A percentile compares a stretch with the other conserved stretches of the same genome.
phyloP scores from a whole-genome alignment of 2,888 invertebrate species.

The Synanthedon formicaeformis region DNA sequence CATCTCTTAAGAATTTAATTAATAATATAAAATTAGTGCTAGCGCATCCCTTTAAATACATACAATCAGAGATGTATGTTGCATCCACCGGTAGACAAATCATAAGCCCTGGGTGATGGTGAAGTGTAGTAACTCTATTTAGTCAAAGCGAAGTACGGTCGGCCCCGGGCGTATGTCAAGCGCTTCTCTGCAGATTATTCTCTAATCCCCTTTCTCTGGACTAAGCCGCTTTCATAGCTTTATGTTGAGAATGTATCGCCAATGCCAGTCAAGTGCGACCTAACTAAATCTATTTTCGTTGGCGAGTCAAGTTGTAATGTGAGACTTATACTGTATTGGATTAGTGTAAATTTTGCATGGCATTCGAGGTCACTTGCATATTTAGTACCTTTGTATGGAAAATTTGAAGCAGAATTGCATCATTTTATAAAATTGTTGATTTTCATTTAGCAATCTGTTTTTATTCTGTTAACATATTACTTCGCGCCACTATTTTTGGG shows the following conservation, averaged over 20 bases:
- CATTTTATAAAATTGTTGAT: no score
- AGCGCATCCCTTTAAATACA: no score
- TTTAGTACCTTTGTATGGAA: not conserved
- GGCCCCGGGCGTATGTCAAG: constrained; percentile 52
- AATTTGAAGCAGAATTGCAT: not conserved
- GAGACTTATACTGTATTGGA: constrained; percentile 4
- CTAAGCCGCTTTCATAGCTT: constrained; percentile 65
- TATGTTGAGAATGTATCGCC: constrained; percentile 47
- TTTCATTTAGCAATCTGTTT: no score
- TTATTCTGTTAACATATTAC: no score
- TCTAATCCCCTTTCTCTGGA: constrained; percentile 58
- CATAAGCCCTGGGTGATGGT: not conserved
- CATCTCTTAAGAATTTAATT: no score
- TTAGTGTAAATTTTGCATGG: constrained; percentile 1
- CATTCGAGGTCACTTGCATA: not conserved
- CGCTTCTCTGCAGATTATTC: constrained; percentile 57
- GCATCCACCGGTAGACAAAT: not conserved
- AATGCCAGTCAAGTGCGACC: constrained; percentile 55
- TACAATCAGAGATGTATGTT: not conserved
- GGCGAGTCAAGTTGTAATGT: constrained; percentile 1
- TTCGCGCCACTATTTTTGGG: no score
- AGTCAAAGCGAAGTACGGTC: not conserved
- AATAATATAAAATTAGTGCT: no score
- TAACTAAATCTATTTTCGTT: constrained; percentile 50
- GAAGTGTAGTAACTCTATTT: not conserved